phyloP scores from a whole-genome alignment of 1,140 invertebrate species.

The Trichomalopsis sarcophagae region DNA sequence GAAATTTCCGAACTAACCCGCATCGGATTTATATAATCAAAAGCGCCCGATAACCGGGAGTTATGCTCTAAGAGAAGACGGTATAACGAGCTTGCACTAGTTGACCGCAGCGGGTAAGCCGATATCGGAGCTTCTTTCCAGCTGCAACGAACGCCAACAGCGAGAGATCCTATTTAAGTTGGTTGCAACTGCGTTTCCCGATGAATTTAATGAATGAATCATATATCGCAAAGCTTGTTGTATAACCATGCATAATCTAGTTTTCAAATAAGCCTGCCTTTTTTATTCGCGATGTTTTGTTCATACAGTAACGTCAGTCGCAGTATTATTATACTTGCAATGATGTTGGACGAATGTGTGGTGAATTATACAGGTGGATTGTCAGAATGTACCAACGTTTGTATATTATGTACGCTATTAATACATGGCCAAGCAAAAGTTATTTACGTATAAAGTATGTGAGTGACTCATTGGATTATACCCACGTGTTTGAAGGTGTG shows the following conservation, averaged over 20 bases:
- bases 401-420: slow-evolving; percentile 37
- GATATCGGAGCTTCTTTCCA: neutral
- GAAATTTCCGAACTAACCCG: slow-evolving; percentile 1
- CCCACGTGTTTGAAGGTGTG: slow-evolving; percentile 4
- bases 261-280: no score
- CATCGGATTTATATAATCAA: slow-evolving; percentile 30
- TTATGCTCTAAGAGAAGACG: neutral
- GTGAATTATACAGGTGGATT: neutral
- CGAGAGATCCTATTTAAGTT: slow-evolving; percentile 12
- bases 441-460: slow-evolving; percentile 30
- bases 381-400: slow-evolving; percentile 21
- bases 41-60: slow-evolving; percentile 26
- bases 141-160: neutral
- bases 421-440: slow-evolving; percentile 39
- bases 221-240: neutral
- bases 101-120: slow-evolving; percentile 25
- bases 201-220: neutral
- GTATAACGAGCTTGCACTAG: slow-evolving; percentile 18
- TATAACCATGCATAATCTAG: neutral
- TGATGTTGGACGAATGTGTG: neutral
- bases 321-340: slow-evolving; percentile 4
- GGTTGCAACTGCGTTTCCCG: neutral
- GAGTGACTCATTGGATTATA: slow-evolving; percentile 14
- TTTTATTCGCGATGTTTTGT: neutral
- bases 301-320: neutral